These are phyloP conservation scores for Emydoidea blandingii DNA, from an alignment of 2,797 vertebrate species.

Conservation along the genomic window DNA sequence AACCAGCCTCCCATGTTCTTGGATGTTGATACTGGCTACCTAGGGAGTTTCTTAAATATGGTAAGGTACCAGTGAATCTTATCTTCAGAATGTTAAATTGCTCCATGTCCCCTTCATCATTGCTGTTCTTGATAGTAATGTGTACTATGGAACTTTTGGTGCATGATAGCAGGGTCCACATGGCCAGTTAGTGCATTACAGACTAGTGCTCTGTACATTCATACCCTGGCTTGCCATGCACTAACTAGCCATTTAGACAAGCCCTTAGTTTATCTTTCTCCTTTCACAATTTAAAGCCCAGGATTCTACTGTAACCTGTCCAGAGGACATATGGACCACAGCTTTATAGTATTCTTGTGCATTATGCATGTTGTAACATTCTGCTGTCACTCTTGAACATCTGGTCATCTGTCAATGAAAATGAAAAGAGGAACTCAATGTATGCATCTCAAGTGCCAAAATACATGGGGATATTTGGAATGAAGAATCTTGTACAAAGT, in stretches of 20 bases:
- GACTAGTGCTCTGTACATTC: too few relatives aligned
- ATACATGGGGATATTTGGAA: background rate
- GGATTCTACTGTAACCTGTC: background rate
- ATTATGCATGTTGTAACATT: background rate
- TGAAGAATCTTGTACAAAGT: background rate
- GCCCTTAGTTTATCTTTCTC: background rate
- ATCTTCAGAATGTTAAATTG: background rate
- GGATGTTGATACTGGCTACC: background rate
- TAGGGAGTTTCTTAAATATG: background rate
- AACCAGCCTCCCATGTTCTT: conserved; percentile 12
- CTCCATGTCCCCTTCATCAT: background rate
- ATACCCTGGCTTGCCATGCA: too few relatives aligned
- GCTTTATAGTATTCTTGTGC: background rate
- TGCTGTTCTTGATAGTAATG: background rate
- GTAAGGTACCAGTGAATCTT: background rate
- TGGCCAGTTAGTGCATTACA: too few relatives aligned
- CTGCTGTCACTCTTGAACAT: background rate
- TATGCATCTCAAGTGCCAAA: background rate
- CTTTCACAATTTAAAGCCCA: background rate
- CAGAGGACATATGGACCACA: too few relatives aligned
- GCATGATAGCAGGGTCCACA: too few relatives aligned
- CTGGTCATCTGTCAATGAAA: background rate
- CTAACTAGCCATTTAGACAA: background rate
- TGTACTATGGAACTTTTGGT: background rate
- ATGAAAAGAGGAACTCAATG: background rate